phyloP scores from a whole-genome alignment of 1,140 invertebrate species.

The Drosophila repletoides region DNA sequence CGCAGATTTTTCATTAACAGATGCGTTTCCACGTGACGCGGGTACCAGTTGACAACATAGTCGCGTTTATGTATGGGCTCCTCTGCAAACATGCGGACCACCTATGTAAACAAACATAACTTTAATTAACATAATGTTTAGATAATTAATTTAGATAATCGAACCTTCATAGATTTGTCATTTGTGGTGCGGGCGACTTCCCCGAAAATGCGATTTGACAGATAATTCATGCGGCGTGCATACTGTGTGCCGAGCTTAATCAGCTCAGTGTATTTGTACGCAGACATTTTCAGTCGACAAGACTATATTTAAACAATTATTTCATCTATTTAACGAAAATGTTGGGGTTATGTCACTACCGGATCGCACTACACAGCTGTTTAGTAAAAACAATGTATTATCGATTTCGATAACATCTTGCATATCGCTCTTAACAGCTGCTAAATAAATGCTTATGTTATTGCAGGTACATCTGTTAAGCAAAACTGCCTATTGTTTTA shows the following conservation, averaged over 20 bases:
- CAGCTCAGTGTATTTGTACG: conserved; percentile 87
- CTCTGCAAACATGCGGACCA: conserved; percentile 90
- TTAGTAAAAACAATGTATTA: background rate
- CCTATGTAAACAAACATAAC: conserved; percentile 24
- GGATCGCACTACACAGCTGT: conserved; percentile 45
- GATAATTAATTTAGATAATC: background rate
- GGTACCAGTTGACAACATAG: conserved; percentile 93
- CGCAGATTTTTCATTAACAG: conserved; percentile 88
- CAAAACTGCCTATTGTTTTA: background rate
- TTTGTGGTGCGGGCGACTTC: conserved; percentile 91
- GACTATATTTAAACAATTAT: background rate
- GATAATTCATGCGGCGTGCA: conserved; percentile 91
- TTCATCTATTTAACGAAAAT: background rate
- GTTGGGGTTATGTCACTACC: conserved; percentile 63
- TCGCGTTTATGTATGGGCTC: conserved; percentile 89
- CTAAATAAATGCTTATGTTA: background rate
- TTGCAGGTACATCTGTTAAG: background rate
- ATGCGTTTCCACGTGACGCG: conserved; percentile 90
- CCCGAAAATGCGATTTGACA: conserved; percentile 95
- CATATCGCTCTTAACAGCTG: too few relatives aligned
- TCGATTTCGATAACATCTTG: conserved; percentile 1
- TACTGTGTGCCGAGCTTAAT: conserved; percentile 89
- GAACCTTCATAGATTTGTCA: conserved; percentile 88
- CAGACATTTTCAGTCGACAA: conserved; percentile 43
- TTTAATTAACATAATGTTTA: background rate